Percentiles rank a stretch among this genome's conserved stretches.
Evolutionary conservation across 1,140 invertebrate species (phyloP).

Genomic region (Sogatella furcifera): DNA sequence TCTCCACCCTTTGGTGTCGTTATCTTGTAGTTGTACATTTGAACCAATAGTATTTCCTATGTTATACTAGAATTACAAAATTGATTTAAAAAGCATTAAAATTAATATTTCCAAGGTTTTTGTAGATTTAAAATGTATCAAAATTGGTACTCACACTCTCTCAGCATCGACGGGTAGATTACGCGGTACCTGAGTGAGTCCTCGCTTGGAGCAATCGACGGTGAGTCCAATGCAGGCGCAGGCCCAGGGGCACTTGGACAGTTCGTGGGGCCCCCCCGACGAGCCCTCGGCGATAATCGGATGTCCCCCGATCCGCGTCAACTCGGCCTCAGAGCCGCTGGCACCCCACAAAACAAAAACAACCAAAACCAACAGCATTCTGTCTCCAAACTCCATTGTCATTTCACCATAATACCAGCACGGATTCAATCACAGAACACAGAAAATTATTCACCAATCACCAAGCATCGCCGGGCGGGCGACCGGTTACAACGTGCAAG

Average conservation of each 20-base stretch:
- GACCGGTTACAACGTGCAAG: not conserved
- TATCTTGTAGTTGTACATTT: too few species aligned
- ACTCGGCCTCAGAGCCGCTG: not conserved
- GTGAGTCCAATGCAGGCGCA: slow-evolving; percentile 65
- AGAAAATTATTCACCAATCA: not conserved
- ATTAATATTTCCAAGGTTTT: too few species aligned
- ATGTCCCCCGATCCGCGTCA: slow-evolving; percentile 14
- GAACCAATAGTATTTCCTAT: too few species aligned
- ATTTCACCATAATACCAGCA: not conserved
- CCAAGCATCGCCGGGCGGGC: not conserved
- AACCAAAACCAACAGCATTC: not conserved
- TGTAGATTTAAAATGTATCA: not conserved
- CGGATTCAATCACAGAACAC: not conserved
- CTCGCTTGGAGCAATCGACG: slow-evolving; percentile 71
- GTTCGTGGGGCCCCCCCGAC: slow-evolving; percentile 2
- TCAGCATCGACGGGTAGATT: slow-evolving; percentile 62
- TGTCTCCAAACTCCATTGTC: not conserved
- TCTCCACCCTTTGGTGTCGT: too few species aligned
- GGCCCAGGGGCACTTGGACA: slow-evolving; percentile 56
- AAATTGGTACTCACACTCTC: slow-evolving; percentile 66
- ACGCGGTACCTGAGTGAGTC: slow-evolving; percentile 63
- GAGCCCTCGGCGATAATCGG: slow-evolving; percentile 11
- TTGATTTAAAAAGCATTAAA: too few species aligned
- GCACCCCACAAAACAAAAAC: not conserved
- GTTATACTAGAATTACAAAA: too few species aligned